phyloP scores from a whole-genome alignment of 2,888 invertebrate genomes.

The Volucella bombylans region DNA sequence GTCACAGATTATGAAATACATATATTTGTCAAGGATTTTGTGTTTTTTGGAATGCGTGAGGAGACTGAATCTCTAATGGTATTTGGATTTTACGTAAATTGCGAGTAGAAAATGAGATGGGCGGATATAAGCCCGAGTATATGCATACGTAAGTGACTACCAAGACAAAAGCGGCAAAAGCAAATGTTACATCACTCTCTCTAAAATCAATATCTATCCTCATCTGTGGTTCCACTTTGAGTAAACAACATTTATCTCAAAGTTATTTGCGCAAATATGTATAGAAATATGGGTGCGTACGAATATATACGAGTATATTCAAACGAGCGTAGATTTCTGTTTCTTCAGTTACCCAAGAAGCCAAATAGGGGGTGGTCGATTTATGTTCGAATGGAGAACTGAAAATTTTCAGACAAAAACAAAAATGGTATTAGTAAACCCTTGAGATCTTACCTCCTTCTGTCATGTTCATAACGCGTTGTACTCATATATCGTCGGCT shows the following conservation, averaged over 20 bases:
- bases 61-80: too few relatives aligned
- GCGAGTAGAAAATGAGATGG: too few relatives aligned
- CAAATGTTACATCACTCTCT: conserved; percentile 50
- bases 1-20: too few relatives aligned
- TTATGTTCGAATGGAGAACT: conserved; percentile 11
- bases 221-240: conserved; percentile 22
- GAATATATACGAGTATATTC: too few relatives aligned
- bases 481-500: too few relatives aligned
- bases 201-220: conserved; percentile 44
- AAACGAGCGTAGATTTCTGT: too few relatives aligned
- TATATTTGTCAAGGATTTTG: too few relatives aligned
- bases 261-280: not conserved
- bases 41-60: too few relatives aligned
- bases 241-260: conserved; percentile 48
- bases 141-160: not conserved
- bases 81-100: too few relatives aligned
- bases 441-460: not conserved
- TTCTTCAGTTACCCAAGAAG: too few relatives aligned
- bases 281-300: too few relatives aligned
- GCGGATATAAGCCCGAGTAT: too few relatives aligned
- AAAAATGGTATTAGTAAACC: conserved; percentile 6
- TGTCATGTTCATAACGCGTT: conserved; percentile 16
- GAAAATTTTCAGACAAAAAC: not conserved
- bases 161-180: conserved; percentile 8
- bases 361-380: not conserved